Conservation (phyloP, 1,140 invertebrate species). For the Brachionus koreanus region DNA sequence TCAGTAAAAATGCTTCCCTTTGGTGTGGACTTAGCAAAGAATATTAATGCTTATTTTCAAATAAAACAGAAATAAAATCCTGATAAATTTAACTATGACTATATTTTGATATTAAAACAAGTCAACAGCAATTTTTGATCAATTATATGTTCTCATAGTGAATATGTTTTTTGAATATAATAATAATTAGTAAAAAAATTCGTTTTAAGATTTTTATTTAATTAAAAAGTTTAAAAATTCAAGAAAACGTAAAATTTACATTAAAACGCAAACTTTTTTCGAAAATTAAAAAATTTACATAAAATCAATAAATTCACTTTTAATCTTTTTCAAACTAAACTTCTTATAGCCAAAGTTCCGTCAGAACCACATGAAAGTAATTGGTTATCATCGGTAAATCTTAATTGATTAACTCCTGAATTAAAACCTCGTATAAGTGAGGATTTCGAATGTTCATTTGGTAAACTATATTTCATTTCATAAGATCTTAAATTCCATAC, state of each 20-base stretch:
- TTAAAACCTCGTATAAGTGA: conserved; percentile 88
- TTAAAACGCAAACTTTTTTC: not conserved
- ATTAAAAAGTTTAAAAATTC: not conserved
- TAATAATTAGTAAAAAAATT: not conserved
- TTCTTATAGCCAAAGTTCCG: conserved; percentile 91
- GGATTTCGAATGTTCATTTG: conserved; percentile 73
- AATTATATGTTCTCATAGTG: no score
- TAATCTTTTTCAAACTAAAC: not conserved
- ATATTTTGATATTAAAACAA: no score
- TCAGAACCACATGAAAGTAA: conserved; percentile 97
- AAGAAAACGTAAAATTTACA: not conserved
- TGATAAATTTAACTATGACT: no score
- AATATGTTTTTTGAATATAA: no score
- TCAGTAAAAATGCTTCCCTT: no score
- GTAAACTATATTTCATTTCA: conserved; percentile 77
- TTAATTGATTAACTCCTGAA: conserved; percentile 89
- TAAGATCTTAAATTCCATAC: conserved; percentile 85
- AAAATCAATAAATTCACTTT: not conserved
- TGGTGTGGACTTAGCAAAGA: no score
- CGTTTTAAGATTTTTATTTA: not conserved
- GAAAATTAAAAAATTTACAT: not conserved
- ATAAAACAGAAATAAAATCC: no score
- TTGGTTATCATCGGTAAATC: conserved; percentile 76
- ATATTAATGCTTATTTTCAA: no score
- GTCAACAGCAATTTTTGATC: no score